Base-by-base conservation (phyloP, 1,140 invertebrate genomes). In the Drosophila arawakana region DNA sequence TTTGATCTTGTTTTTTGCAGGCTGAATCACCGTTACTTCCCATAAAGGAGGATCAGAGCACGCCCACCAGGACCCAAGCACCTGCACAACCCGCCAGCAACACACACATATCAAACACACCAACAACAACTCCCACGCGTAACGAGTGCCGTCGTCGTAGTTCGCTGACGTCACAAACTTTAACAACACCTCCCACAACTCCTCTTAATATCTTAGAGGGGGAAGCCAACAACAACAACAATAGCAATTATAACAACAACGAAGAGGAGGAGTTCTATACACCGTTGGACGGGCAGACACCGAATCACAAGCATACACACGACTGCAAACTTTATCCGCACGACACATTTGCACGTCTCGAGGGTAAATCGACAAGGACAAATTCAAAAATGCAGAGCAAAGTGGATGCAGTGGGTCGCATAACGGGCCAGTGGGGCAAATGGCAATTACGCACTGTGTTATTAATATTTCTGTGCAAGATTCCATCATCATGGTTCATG, bases 401-500 rank as follows among this genome's bases (percentile, higher is more conserved):
- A 73, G 90, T 91, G 7, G 93, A 93, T 78, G 90, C 92, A 21
- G 89, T 92, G 39, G 81, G 82, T n/a, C 72, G 73, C 5, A 84
- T 93, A 7, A 92, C 92, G 5, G 93, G 93, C 30, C 75, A 92
- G 7, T 92, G 91, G 91, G 93, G 93, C 15, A 84, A 78, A 54
- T 93, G 92, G 92, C 93, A 93, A 57, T 47, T 92, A 43, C 81
- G 92, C 35, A 88, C 92, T 0, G 91, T 92, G 2, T 73, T 92
- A 0, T 66, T 93, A 3, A 91, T 93, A 13, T 93, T 89, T 58
- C 66, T 93, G 0, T 92, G 91, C 59, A 93, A 93, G 69, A 93
- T 93, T 21, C 93, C 93, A 0, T 93, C 93, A 1, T 92, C 92
- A 5, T 93, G 93, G 93, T 93, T 93, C 52, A 93, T 93, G 92